Evolutionary conservation across 2,797 vertebrate species (phyloP).

Genomic region (Paguma larvata): DNA sequence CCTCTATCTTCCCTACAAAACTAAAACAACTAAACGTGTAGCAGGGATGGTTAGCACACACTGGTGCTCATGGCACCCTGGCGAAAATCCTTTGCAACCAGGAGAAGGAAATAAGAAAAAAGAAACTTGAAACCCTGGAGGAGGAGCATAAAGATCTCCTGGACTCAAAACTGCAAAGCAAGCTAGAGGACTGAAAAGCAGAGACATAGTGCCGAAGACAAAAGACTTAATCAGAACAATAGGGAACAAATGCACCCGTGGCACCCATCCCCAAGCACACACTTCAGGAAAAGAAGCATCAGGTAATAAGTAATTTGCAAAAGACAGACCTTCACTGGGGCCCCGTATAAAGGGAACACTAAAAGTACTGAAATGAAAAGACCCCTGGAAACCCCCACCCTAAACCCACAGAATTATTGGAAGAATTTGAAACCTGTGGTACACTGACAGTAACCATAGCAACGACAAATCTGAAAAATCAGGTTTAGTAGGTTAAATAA

Average conservation of each 20-base stretch:
- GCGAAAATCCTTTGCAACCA: background rate
- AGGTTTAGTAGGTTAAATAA: background rate
- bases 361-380: background rate
- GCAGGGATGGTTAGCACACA: accelerated
- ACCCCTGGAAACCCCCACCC: background rate
- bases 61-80: background rate
- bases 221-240: background rate
- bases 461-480: background rate
- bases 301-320: background rate
- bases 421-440: background rate
- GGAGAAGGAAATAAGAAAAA: background rate
- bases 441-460: background rate
- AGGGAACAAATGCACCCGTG: background rate
- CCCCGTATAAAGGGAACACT: background rate
- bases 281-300: background rate
- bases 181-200: background rate
- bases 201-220: background rate
- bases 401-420: background rate
- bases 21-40: background rate
- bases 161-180: background rate
- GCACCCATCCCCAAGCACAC: background rate
- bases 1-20: background rate
- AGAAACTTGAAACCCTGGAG: background rate
- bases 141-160: background rate
- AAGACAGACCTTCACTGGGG: background rate